Conservation (phyloP, 2,888 invertebrate genomes). For the Amphipyra berbera region DNA sequence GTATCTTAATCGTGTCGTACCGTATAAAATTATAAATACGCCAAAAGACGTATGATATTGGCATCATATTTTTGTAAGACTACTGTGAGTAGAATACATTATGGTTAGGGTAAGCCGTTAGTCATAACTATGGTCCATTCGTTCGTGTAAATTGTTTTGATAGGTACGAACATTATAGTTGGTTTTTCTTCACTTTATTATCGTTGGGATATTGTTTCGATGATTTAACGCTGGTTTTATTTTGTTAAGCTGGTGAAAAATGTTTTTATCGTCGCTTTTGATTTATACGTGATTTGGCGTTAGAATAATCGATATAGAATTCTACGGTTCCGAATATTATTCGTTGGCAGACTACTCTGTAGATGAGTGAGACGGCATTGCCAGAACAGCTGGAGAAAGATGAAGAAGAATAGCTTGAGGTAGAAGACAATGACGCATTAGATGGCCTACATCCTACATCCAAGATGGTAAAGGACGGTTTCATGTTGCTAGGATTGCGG, state of each 20-base stretch:
- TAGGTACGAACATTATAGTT: constrained; percentile 34
- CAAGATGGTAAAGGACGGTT: too few relatives aligned
- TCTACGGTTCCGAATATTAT: too few relatives aligned
- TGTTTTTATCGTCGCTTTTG: constrained; percentile 12
- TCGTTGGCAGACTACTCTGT: too few relatives aligned
- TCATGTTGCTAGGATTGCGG: too few relatives aligned
- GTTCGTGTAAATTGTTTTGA: constrained; percentile 52
- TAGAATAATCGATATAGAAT: background rate
- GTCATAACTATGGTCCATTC: constrained; percentile 43
- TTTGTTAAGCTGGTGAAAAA: constrained; percentile 33
- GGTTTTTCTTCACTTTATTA: constrained; percentile 41
- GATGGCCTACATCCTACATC: too few relatives aligned
- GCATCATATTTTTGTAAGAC: constrained; percentile 50
- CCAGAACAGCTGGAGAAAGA: too few relatives aligned
- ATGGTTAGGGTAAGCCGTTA: constrained; percentile 19
- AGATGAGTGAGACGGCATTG: too few relatives aligned
- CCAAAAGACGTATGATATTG: constrained; percentile 41
- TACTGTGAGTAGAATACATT: constrained; percentile 52
- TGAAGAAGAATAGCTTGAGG: too few relatives aligned
- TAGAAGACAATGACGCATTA: too few relatives aligned
- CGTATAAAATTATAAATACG: constrained; percentile 28
- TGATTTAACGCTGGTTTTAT: constrained; percentile 41
- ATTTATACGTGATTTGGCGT: constrained; percentile 29
- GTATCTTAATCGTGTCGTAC: constrained; percentile 15
- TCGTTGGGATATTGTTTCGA: constrained; percentile 25